Base-by-base conservation (phyloP, 2,113 vertebrate genomes). In the Lynx canadensis region DNA sequence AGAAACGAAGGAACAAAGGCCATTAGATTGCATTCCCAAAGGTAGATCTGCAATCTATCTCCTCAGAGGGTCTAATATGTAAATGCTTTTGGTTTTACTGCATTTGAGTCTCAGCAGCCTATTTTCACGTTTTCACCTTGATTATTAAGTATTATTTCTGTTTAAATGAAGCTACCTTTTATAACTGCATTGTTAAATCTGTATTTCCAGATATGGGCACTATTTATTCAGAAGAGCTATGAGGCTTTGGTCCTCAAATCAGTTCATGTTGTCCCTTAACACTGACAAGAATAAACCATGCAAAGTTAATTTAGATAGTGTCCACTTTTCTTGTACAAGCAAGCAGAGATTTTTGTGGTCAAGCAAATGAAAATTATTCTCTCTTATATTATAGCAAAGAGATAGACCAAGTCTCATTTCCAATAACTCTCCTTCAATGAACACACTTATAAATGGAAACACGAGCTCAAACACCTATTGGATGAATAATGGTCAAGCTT, bases 201-300 rank as follows among this genome's bases (percentile, higher is more conserved):
- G 95, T 82, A 94, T 98, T 98, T 98, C 80, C 68, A 97, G 71
- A 89, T 76, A 74, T 97, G 36, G 52, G 55, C 92, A 94, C 93
- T 94, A 85, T 94, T 97, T 89, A 89, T 74, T 95, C 84, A 94
- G 91, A 98, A 95, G 38, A 82, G 68, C 60, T 97, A 57, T 81
- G 33, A 90, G 94, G 25, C n/a, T 97, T 41, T 95, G 96, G 91
- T 95, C 94, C 91, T 97, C 97, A 96, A 91, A 94, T 98, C 92
- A 98, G 97, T 94, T 97, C 97, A 95, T 93, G 74, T 82, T 98
- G 45, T 93, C 74, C 88, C 81, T 84, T 97, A 98, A 94, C 4
- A 60, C 1, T 95, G 71, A 81, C 18, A 96, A 96, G 95, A 89
- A 63, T 73, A 76, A 98, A 41, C 31, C 14, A 90, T 52, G 55